phyloP scores from a whole-genome alignment of 2,888 invertebrate genomes.

The Chironomus riparius region DNA sequence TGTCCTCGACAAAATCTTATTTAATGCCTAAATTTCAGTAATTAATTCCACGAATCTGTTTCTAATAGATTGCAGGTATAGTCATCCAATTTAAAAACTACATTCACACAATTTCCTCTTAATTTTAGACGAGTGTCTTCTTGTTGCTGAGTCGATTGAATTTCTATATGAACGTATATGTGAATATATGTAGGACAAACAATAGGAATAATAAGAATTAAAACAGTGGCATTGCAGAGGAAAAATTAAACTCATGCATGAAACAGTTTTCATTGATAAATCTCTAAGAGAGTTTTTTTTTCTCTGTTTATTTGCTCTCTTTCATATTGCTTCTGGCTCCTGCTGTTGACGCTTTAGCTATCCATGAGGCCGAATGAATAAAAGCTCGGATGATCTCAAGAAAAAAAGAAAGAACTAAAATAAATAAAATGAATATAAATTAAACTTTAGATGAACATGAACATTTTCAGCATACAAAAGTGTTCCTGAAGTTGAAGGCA shows the following conservation, averaged over 20 bases:
- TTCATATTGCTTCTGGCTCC: not conserved
- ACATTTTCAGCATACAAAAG: not conserved
- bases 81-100: not conserved
- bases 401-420: not conserved
- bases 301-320: not conserved
- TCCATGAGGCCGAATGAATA: not conserved
- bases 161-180: too few species aligned
- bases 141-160: too few species aligned
- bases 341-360: not conserved
- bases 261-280: not conserved
- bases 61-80: too few species aligned
- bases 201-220: not conserved
- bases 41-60: too few species aligned
- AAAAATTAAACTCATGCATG: not conserved
- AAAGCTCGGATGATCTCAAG: not conserved
- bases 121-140: too few species aligned
- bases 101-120: not conserved
- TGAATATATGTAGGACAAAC: not conserved
- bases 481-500: constrained; percentile 1
- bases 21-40: too few species aligned
- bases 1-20: too few species aligned
- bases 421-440: not conserved
- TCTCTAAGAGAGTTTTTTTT: not conserved
- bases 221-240: not conserved
- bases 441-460: constrained; percentile 13